Percentiles rank a stretch among this genome's conserved stretches.
These are phyloP conservation scores for Sphaerodactylus townsendi DNA, from an alignment of 2,113 vertebrate genomes.

Conservation along the genomic window DNA sequence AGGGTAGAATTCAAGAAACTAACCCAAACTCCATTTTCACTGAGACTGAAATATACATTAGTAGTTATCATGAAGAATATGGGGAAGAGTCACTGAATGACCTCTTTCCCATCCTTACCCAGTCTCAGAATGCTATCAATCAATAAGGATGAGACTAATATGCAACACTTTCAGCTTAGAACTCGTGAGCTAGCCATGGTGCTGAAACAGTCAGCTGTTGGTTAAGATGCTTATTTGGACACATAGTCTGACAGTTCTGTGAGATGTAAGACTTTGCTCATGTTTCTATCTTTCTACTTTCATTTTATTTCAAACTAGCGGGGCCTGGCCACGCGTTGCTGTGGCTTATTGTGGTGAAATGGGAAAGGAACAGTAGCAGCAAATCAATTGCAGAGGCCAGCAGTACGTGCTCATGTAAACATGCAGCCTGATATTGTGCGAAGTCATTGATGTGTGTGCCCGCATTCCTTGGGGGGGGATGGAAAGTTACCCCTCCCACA, in stretches of 20 bases:
- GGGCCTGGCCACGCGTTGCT: no score
- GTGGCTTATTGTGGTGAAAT: no score
- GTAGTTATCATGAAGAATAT: not conserved
- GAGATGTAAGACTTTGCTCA: not conserved
- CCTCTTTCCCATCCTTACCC: not conserved
- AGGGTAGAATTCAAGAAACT: slow-evolving; percentile 6
- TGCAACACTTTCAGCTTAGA: not conserved
- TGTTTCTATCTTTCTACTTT: not conserved
- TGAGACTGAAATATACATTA: not conserved
- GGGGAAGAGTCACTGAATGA: not conserved
- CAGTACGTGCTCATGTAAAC: no score
- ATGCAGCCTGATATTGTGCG: no score
- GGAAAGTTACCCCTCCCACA: no score
- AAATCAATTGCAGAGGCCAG: no score
- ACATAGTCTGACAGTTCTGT: not conserved
- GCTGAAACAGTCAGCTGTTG: not conserved
- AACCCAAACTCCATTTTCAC: not conserved
- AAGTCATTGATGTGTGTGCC: no score
- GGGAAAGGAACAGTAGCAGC: no score
- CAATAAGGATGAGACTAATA: not conserved
- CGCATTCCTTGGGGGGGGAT: no score
- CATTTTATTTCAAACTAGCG: not conserved
- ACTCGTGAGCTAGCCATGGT: not conserved
- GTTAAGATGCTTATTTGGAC: not conserved
- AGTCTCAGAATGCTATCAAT: not conserved